phyloP scores from a whole-genome alignment of 2,113 vertebrate genomes.

The Donacobius atricapilla region DNA sequence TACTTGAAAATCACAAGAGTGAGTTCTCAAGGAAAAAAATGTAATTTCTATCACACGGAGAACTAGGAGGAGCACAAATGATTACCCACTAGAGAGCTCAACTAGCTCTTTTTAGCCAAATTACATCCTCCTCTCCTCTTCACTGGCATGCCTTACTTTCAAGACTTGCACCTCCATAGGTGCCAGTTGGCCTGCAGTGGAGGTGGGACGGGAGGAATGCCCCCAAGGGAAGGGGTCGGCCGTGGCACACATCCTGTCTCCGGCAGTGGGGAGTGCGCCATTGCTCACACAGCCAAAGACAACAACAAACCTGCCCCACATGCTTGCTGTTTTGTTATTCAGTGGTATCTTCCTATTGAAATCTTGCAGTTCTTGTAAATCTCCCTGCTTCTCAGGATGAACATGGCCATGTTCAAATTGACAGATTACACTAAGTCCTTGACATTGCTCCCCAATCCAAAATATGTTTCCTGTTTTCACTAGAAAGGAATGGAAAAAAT shows the following conservation, averaged over 20 bases:
- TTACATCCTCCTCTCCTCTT: background rate
- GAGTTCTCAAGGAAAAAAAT: background rate
- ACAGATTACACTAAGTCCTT: background rate
- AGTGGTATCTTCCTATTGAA: background rate
- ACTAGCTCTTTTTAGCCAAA: background rate
- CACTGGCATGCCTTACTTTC: background rate
- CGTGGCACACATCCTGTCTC: background rate
- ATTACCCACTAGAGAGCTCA: background rate
- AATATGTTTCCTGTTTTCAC: background rate
- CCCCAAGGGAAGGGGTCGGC: background rate
- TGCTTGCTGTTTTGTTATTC: background rate
- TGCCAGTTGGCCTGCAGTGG: background rate
- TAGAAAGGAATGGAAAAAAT: background rate
- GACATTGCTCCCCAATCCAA: background rate
- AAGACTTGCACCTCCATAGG: background rate
- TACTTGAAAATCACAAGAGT: background rate
- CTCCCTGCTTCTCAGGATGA: background rate
- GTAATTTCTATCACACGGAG: background rate
- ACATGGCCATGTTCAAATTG: background rate
- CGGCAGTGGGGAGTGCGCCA: rapidly evolving
- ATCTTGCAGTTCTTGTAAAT: background rate
- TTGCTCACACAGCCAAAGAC: background rate
- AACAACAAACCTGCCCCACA: background rate
- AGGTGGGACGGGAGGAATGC: background rate
- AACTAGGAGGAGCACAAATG: background rate